A percentile compares a stretch with the other conserved stretches of the same genome.
These are phyloP conservation scores for Neolamprologus toae DNA, from an alignment of 2,113 vertebrate genomes.

Conservation along the genomic window DNA sequence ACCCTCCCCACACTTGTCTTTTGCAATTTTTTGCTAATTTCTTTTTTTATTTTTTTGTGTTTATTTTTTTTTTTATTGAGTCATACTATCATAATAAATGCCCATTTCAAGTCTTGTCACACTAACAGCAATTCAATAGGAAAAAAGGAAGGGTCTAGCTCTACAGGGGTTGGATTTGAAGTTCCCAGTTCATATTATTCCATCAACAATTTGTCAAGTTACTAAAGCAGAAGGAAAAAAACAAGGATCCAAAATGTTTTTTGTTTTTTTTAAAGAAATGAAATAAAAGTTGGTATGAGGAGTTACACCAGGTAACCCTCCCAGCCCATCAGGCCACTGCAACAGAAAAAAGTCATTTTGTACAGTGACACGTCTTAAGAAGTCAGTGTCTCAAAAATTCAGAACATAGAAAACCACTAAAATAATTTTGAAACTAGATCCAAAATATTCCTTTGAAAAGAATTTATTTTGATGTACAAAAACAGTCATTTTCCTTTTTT, in stretches of 20 bases:
- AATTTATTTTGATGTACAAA: constrained; percentile 97
- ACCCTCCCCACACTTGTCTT: constrained; percentile 45
- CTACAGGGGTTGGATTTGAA: constrained; percentile 71
- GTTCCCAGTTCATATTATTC: constrained; percentile 61
- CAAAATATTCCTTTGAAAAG: constrained; percentile 93
- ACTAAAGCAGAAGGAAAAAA: constrained; percentile 65
- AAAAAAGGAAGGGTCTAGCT: constrained; percentile 82
- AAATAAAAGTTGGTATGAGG: constrained; percentile 56
- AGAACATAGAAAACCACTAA: constrained; percentile 97
- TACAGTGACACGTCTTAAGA: constrained; percentile 82
- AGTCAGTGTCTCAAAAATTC: constrained; percentile 71
- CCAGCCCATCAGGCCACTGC: constrained; percentile 74
- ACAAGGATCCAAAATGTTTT: constrained; percentile 39
- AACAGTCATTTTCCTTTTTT: constrained; percentile 81
- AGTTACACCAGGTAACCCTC: constrained; percentile 92
- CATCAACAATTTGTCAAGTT: constrained; percentile 77
- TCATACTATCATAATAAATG: constrained; percentile 86
- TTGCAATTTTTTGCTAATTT: neutral
- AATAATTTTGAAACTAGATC: constrained; percentile 99
- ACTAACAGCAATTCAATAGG: constrained; percentile 93
- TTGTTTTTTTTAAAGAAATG: constrained; percentile 27
- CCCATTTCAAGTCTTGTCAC: constrained; percentile 83
- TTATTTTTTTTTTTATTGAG: constrained; percentile 50
- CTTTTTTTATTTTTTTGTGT: constrained; percentile 36
- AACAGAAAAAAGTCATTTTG: constrained; percentile 77